Evolutionary conservation across 2,113 vertebrate genomes (phyloP).

Genomic region (Vidua chalybeata): DNA sequence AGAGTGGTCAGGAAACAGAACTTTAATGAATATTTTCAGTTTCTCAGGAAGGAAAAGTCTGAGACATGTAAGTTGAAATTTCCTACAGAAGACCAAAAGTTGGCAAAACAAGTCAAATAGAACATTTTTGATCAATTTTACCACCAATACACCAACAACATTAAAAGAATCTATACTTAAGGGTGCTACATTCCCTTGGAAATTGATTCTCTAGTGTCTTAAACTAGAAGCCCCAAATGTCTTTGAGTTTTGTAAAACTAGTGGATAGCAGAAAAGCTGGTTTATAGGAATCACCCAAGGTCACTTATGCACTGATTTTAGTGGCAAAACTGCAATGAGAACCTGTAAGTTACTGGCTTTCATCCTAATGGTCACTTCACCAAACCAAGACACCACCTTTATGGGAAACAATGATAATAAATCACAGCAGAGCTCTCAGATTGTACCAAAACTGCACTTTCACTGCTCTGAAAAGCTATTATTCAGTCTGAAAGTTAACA

Average conservation of each 20-base stretch:
- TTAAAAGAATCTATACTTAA: neutral
- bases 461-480: conserved; percentile 17
- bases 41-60: neutral
- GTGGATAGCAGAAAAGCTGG: neutral
- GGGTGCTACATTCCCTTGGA: neutral
- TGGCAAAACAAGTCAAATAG: neutral
- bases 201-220: neutral
- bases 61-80: neutral
- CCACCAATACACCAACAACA: neutral
- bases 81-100: neutral
- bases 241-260: neutral
- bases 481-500: conserved; percentile 41
- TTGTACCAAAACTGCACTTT: conserved; percentile 43
- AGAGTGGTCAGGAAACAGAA: neutral
- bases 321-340: conserved; percentile 18
- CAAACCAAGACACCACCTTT: conserved; percentile 1
- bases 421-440: conserved; percentile 7
- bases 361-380: conserved; percentile 23
- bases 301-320: neutral
- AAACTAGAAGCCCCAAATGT: neutral
- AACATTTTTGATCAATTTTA: neutral
- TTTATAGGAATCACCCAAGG: neutral
- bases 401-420: conserved; percentile 21
- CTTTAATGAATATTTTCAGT: neutral
- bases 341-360: conserved; percentile 31